Percentiles rank a stretch among this genome's conserved stretches.
Conservation (phyloP, 2,113 vertebrate species). For the Gallinago paraguaiae region DNA sequence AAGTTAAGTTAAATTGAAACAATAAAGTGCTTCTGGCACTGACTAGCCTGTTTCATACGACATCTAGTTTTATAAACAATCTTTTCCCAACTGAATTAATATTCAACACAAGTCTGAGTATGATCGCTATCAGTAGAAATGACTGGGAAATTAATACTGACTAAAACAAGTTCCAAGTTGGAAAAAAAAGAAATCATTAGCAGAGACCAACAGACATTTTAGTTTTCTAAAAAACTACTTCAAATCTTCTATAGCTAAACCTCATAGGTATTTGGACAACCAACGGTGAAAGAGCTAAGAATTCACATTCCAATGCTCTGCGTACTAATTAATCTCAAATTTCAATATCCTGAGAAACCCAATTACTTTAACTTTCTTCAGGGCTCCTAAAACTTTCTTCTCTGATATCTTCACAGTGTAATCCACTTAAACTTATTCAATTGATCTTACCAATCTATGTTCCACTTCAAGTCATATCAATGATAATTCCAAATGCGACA, state of each 20-base stretch:
- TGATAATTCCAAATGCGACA: neutral
- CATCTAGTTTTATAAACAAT: neutral
- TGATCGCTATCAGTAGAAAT: neutral
- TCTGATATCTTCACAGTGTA: neutral
- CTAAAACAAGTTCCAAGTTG: neutral
- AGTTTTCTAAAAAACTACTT: neutral
- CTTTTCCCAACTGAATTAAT: neutral
- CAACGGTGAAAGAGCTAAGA: neutral
- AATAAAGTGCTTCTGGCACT: constrained; percentile 16
- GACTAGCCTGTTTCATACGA: neutral
- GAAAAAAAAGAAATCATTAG: neutral
- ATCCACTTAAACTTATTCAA: neutral
- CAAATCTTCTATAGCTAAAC: neutral
- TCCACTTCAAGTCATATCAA: neutral
- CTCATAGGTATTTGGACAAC: neutral
- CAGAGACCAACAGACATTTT: neutral
- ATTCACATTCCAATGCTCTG: neutral
- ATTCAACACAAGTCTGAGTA: neutral
- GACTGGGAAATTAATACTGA: neutral
- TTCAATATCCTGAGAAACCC: neutral
- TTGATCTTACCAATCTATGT: neutral
- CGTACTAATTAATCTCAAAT: neutral
- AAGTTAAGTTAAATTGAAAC: constrained; percentile 6
- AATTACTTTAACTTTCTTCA: neutral
- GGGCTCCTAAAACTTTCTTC: neutral